Evolutionary conservation across 2,888 invertebrate genomes (phyloP).

Genomic region (Clostera curtula): DNA sequence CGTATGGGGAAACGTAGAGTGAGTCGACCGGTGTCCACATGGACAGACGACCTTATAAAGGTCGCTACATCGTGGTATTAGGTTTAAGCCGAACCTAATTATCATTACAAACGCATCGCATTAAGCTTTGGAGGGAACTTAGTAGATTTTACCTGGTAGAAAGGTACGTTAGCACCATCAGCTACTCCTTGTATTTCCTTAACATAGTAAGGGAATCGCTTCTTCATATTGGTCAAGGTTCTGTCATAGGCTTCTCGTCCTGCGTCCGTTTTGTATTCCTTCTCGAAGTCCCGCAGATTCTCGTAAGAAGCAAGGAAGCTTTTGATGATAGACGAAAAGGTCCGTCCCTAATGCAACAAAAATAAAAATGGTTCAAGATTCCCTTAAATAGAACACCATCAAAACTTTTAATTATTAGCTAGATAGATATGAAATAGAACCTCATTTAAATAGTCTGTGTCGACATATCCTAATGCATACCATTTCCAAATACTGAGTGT

Average conservation of each 20-base stretch:
- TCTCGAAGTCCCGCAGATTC: constrained; percentile 80
- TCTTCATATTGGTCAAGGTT: constrained; percentile 79
- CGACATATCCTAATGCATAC: background rate
- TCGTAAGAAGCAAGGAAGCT: constrained; percentile 77
- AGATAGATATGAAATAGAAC: too few relatives aligned
- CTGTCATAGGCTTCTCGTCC: constrained; percentile 84
- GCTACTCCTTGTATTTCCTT: constrained; percentile 90
- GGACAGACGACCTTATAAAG: too few relatives aligned
- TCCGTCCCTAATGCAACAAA: constrained; percentile 79
- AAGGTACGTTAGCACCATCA: constrained; percentile 88
- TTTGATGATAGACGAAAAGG: constrained; percentile 83
- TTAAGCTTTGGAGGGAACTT: background rate
- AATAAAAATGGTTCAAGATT: too few relatives aligned
- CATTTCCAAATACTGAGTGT: background rate
- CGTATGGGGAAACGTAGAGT: too few relatives aligned
- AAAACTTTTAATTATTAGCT: too few relatives aligned
- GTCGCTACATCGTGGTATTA: too few relatives aligned
- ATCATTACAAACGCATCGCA: background rate
- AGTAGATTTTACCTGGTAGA: constrained; percentile 78
- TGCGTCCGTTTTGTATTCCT: constrained; percentile 80
- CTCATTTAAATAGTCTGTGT: too few relatives aligned
- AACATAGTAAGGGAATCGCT: constrained; percentile 87
- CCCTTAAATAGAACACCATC: too few relatives aligned
- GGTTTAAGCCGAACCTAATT: too few relatives aligned
- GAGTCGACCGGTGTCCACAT: too few relatives aligned